Base-by-base conservation (phyloP, 2,797 vertebrate genomes). In the Microhierax caerulescens region DNA sequence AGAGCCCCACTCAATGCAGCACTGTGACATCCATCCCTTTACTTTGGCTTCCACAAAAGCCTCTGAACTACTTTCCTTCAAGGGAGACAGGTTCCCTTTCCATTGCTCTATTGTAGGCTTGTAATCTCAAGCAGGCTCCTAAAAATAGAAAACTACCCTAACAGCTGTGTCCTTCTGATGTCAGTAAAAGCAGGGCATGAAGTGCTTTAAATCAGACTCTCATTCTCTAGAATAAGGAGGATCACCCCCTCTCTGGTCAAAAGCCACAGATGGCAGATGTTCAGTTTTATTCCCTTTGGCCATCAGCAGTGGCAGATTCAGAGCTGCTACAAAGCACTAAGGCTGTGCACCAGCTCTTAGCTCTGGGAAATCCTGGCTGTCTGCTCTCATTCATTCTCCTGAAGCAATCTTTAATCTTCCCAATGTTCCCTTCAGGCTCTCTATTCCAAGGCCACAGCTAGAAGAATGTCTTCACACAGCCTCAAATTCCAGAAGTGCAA, bases 221-320 rank as follows among this genome's bases (percentile, higher is more conserved):
- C 57, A 47, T 84, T 72, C 61, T 54, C 51, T 30, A 72, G 34
- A 83, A 54, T 45, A 73, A 67, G 68, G 37, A 84, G 76, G 67
- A 93, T 96, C 80, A 18, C 37, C 32, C 32, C 63, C 36, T 80
- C 51, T 37, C 93, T 69, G 89, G 88, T 83, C 95, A 76, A 32
- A 90, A 95, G 89, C 80, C 93, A 93, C 3, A 10, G 77, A 17
- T 84, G 80, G 89, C 95, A 97, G 95, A 91, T 87, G 92, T 85
- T 95, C 79, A 53, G 57, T 11, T 96, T 93, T 88, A 27, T 91
- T 80, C 88, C 89, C 95, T 87, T 93, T 76, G 88, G 92, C 88
- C 69, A 8, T 32, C 2, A 15, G 73, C 90, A 61, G 75, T 54
- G 80, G 91, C 95, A 95, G 76, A 86, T 60, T 89, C 81, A 64